A percentile compares a stretch with the other conserved stretches of the same genome.
Conservation (phyloP, 2,888 invertebrate genomes). For the Coelopa pilipes region DNA sequence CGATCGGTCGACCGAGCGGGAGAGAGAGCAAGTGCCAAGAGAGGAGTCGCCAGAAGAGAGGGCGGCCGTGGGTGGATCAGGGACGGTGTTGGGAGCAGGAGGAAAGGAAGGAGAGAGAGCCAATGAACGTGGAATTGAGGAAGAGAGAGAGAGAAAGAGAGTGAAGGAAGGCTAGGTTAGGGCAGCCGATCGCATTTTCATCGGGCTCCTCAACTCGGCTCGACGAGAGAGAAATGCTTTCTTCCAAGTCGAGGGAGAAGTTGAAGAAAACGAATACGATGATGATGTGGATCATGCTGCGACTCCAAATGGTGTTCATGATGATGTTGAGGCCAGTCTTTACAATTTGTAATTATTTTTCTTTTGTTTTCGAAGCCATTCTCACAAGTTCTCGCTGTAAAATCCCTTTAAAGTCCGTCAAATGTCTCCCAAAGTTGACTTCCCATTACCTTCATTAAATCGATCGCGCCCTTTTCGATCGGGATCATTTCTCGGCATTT, state of each 20-base stretch:
- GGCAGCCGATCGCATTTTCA: too few relatives aligned
- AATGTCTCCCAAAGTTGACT: too few relatives aligned
- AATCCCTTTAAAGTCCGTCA: too few relatives aligned
- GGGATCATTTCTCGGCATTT: too few relatives aligned
- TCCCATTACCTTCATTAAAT: neutral
- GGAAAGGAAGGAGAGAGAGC: conserved; percentile 6
- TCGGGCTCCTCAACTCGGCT: too few relatives aligned
- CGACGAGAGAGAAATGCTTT: too few relatives aligned
- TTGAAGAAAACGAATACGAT: neutral
- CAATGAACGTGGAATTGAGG: too few relatives aligned
- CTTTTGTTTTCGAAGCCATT: neutral
- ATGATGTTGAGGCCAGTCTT: neutral
- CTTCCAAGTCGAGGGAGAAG: neutral
- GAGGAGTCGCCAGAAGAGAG: neutral
- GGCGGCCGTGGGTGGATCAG: conserved; percentile 4
- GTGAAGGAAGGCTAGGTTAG: too few relatives aligned
- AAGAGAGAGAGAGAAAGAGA: too few relatives aligned
- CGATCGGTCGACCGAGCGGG: conserved; percentile 5
- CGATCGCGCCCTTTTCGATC: neutral
- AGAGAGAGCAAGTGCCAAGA: neutral
- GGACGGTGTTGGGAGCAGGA: neutral
- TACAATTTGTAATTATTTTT: neutral
- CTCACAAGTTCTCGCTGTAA: too few relatives aligned
- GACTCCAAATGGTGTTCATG: too few relatives aligned
- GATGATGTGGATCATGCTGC: too few relatives aligned